Conservation (phyloP, 2,888 invertebrate species). For the Apodemia duryi region DNA sequence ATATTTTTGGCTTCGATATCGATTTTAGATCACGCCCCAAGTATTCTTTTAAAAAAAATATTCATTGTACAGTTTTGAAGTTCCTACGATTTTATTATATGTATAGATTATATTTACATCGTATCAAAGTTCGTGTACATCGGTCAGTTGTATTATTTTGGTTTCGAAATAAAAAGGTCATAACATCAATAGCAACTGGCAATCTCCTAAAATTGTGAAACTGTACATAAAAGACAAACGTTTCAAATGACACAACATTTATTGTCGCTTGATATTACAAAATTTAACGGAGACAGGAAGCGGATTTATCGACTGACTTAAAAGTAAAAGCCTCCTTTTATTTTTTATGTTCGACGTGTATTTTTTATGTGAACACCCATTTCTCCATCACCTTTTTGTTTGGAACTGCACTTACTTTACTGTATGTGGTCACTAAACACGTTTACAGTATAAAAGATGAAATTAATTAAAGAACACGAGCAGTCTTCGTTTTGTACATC, state of each 20-base stretch:
- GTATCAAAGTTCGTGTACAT: not conserved
- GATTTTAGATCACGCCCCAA: no score
- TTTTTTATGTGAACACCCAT: not conserved
- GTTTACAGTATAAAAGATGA: no score
- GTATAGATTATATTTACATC: not conserved
- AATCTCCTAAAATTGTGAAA: constrained; percentile 12
- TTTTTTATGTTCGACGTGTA: not conserved
- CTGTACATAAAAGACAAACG: constrained; percentile 9
- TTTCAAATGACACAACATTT: constrained; percentile 2
- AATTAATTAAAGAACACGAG: no score
- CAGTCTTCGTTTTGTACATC: no score
- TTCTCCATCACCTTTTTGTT: not conserved
- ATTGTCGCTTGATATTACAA: constrained; percentile 7
- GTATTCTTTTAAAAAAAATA: no score
- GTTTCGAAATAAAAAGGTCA: constrained; percentile 10
- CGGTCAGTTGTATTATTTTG: not conserved
- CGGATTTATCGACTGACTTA: constrained; percentile 2
- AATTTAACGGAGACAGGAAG: constrained; percentile 7
- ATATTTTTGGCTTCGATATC: no score
- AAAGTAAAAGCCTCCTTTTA: constrained; percentile 4
- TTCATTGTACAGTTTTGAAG: no score
- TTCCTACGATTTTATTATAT: no score
- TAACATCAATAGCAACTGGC: not conserved
- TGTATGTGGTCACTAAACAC: not conserved
- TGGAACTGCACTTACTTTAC: not conserved